A percentile compares a stretch with the other conserved stretches of the same genome.
Conservation (phyloP, 2,888 invertebrate species). For the Lasioglossum lativentre region DNA sequence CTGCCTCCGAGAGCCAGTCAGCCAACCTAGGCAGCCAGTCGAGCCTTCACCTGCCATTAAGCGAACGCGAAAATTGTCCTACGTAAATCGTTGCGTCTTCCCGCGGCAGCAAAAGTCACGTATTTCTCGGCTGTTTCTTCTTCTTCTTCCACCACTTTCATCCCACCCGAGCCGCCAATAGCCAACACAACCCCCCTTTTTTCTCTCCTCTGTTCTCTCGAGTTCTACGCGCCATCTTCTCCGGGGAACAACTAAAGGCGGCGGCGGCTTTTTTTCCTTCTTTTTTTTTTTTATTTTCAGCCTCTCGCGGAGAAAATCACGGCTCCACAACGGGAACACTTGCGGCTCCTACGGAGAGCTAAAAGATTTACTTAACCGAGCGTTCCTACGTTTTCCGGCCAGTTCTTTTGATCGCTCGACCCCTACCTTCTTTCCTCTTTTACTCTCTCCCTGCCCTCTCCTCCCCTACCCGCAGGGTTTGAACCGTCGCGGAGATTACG, state of each 20-base stretch:
- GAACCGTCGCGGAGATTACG: conserved; percentile 14
- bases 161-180: background rate
- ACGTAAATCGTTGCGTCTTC: conserved; percentile 55
- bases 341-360: conserved; percentile 28
- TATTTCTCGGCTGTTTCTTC: background rate
- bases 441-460: background rate
- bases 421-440: background rate
- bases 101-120: conserved; percentile 53
- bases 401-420: conserved; percentile 49
- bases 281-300: conserved; percentile 43
- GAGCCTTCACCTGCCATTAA: conserved; percentile 49
- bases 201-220: background rate
- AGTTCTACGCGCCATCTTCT: conserved; percentile 19
- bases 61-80: conserved; percentile 61
- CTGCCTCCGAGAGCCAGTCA: conserved; percentile 13
- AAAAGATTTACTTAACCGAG: conserved; percentile 60
- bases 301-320: conserved; percentile 56
- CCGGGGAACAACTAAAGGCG: conserved; percentile 22
- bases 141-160: background rate
- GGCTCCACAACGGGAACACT: conserved; percentile 41
- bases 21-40: background rate
- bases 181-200: background rate
- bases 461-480: fast-evolving
- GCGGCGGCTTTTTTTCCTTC: background rate
- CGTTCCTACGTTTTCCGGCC: conserved; percentile 20